phyloP scores from a whole-genome alignment of 2,797 vertebrate genomes.

The Crocidura indochinensis region DNA sequence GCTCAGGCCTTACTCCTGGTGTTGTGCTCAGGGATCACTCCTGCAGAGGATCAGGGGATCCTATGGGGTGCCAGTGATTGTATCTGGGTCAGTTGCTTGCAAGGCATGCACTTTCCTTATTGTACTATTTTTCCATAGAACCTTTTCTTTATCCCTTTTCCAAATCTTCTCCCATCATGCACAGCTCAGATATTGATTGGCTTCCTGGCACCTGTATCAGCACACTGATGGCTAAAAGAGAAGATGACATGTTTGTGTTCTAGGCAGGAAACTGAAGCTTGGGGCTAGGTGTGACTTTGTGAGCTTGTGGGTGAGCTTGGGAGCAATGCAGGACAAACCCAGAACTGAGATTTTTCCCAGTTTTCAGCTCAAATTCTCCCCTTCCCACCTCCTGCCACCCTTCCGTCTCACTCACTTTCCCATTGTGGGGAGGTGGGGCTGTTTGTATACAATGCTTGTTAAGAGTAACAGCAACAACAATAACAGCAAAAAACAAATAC shows the following conservation, averaged over 20 bases:
- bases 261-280: constrained; percentile 13
- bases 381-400: too few species aligned
- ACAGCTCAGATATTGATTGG: not conserved
- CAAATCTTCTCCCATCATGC: not conserved
- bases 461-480: too few species aligned
- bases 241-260: not conserved
- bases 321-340: too few species aligned
- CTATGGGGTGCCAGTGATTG: too few species aligned
- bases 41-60: too few species aligned
- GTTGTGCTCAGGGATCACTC: too few species aligned
- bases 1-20: too few species aligned
- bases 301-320: not conserved
- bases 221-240: not conserved
- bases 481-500: not conserved
- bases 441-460: not conserved
- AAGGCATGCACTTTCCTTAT: too few species aligned
- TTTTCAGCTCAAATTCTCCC: not conserved
- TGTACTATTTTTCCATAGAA: too few species aligned
- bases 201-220: accelerated
- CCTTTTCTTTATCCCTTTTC: too few species aligned
- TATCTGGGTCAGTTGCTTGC: too few species aligned
- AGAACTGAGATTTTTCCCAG: too few species aligned
- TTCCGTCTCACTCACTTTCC: not conserved
- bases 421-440: not conserved
- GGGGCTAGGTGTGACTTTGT: not conserved